Base-by-base conservation (phyloP, 2,797 vertebrate species). In the Ctenosaura bakeri region DNA sequence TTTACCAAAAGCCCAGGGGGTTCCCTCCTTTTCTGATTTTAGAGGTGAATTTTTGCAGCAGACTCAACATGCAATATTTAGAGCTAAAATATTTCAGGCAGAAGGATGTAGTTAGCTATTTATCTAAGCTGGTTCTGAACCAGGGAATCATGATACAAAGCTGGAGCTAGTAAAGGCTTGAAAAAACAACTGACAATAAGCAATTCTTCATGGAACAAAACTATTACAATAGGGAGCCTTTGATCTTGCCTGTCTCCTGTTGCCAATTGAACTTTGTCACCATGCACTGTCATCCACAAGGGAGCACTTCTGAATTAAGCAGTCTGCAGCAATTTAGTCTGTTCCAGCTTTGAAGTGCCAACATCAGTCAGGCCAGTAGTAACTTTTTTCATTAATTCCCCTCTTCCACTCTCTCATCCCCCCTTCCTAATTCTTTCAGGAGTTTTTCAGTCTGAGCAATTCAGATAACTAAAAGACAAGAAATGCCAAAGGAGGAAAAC, bases 171-270 rank as follows among this genome's bases (percentile, higher is more conserved):
- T 97, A 97, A 97, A 96, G 97, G 97, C 98, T 98, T 98, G 97
- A 98, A 98, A 74, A 98, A 98, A 97, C 97, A 96, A 94, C 94
- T 97, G 98, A 99, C 98, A 99, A 99, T 98, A 97, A 98, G 97
- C 98, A 97, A 99, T 99, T 99, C 98, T 99, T 98, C 98, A 99
- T 97, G 98, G 98, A 98, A 98, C 98, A 98, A 97, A 98, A 98
- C 98, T 98, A 97, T 98, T 98, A 98, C 98, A 99, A 99, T 98
- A 96, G 98, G 95, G 96, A 94, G 88, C 96, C 98, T 99, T 99
- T 99, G 98, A 99, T 99, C 98, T 98, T 94, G 90, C 97, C 97
- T 96, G 97, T 97, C 98, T 98, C 98, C 98, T 98, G 98, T 98
- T 98, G 98, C 98, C 98, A 98, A 98, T 98, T 98, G 98, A 98